Evolutionary conservation across 92 coral and sea anemone genomes (phyloP).

Genomic region (Actinernus sp.): DNA sequence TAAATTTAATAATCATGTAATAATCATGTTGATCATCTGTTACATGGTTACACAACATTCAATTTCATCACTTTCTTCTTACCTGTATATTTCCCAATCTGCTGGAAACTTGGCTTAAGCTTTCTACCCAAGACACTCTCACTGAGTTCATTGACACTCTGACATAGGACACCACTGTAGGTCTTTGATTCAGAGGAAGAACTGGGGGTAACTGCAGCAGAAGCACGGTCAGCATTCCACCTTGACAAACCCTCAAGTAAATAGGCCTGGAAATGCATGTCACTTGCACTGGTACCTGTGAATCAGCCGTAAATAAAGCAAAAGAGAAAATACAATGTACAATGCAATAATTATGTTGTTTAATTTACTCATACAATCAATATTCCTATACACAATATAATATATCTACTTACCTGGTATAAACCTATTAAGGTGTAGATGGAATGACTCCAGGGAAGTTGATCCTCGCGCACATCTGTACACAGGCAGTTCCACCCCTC

Average conservation of each 20-base stretch:
- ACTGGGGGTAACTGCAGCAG: background rate
- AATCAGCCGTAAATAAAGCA: background rate
- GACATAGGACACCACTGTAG: constrained; percentile 10
- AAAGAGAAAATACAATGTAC: too few species aligned
- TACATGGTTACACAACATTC: too few species aligned
- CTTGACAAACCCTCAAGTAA: constrained; percentile 48
- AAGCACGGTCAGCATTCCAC: constrained; percentile 36
- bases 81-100: constrained; percentile 6
- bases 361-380: too few species aligned
- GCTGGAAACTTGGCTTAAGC: constrained; percentile 1
- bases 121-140: background rate
- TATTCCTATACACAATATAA: too few species aligned
- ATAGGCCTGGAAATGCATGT: constrained; percentile 56
- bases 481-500: constrained; percentile 39
- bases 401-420: constrained; percentile 52
- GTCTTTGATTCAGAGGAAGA: background rate
- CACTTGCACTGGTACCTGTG: constrained; percentile 38
- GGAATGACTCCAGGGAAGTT: constrained; percentile 69
- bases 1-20: too few species aligned
- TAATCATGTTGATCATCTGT: too few species aligned
- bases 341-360: too few species aligned
- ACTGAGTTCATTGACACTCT: constrained; percentile 9
- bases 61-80: too few species aligned
- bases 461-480: constrained; percentile 65
- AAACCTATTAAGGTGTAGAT: constrained; percentile 52